Conservation (phyloP, 2,113 vertebrate genomes). For the Xenopus borealis region DNA sequence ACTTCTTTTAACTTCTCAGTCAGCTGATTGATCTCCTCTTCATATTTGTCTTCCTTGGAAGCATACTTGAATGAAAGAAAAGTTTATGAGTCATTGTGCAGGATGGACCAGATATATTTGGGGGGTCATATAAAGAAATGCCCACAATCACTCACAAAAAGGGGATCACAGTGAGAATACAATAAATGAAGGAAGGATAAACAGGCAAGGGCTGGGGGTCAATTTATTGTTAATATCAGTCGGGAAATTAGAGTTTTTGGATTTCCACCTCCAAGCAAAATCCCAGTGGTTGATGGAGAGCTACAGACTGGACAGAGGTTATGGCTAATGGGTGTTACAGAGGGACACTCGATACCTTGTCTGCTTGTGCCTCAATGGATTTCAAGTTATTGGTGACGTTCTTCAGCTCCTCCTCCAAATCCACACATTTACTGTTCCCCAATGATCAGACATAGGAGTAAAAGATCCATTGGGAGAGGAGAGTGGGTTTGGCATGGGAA, state of each 20-base stretch:
- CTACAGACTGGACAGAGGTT: background rate
- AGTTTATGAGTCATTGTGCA: background rate
- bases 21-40: conserved; percentile 98
- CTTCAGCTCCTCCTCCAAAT: conserved; percentile 98
- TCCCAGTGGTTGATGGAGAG: too few relatives aligned
- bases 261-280: too few relatives aligned
- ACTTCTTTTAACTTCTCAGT: conserved; percentile 98
- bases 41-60: conserved; percentile 97
- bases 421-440: conserved; percentile 91
- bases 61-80: conserved; percentile 81
- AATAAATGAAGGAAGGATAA: too few relatives aligned
- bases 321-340: background rate
- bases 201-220: too few relatives aligned
- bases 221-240: too few relatives aligned
- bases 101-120: too few relatives aligned
- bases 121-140: too few relatives aligned
- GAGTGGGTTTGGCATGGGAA: conserved; percentile 12
- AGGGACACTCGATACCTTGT: conserved; percentile 80
- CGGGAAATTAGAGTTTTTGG: too few relatives aligned
- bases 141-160: too few relatives aligned
- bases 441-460: conserved; percentile 43
- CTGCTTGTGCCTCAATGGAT: conserved; percentile 94
- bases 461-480: conserved; percentile 37
- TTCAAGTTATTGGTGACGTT: conserved; percentile 99
- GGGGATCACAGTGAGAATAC: too few relatives aligned